Base-by-base conservation (phyloP, 2,888 invertebrate species). In the Sphecodes monilicornis region DNA sequence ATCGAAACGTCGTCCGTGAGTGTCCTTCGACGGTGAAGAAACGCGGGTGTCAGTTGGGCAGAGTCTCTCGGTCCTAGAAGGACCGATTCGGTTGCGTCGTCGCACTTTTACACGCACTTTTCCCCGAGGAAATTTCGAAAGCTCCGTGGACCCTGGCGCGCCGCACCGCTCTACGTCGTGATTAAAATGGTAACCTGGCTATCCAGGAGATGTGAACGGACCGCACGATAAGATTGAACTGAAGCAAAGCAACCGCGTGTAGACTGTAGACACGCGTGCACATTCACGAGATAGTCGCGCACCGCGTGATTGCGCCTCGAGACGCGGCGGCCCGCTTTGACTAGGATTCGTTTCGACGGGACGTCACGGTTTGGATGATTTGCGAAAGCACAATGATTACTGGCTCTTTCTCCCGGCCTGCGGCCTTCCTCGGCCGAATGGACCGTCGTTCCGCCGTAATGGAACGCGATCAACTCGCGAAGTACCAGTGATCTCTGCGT, bases 181-280 rank as follows among this genome's bases (percentile, higher is more conserved):
- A 77, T 74, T 50, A 60, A 77, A 85, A 81, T 78, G 66, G 76
- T 70, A 81, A 81, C 77, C 50, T 68, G 70, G 32, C 50, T 64
- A 78, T 64, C 60, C 46, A 41, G 70, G 84, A 86, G 92, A 89
- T 91, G 91, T 86, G 86, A 87, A 87, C 91, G 84, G 88, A 84
- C 74, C 87, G 92, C 89, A 80, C 89, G 93, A 93, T 93, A 92
- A 93, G 91, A 92, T 92, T 92, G 81, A 80, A 87, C 86, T 87
- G 86, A 86, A 78, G 78, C 77, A 80, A 70, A 76, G 68, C 57
- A 60, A 57, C 57, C 64, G 57, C 32, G 75, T 75, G 66, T 74
- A 80, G 36, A 84, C 46, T 50, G 50, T 50, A 50, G 50, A 50
- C 22, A 80, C 77, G 72, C 79, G 84, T 86, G 76, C 84, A 84